Conservation (phyloP, 2,888 invertebrate species). For the Polydrusus pterygomalis region DNA sequence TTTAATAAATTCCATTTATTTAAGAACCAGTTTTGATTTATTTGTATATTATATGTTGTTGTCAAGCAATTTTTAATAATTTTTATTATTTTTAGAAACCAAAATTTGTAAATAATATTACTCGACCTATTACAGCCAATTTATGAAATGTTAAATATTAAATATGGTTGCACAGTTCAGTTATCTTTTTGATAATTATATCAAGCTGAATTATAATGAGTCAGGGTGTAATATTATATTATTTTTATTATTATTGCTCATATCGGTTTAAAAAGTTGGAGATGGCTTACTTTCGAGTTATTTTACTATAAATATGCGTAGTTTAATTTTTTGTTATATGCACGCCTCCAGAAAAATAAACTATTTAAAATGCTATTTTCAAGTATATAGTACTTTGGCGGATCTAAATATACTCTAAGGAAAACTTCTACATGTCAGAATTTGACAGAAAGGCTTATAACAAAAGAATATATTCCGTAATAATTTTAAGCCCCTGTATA, state of each 20-base stretch:
- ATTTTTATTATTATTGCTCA: neutral
- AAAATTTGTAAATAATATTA: slow-evolving; percentile 10
- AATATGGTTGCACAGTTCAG: neutral
- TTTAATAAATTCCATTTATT: neutral
- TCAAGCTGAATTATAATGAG: slow-evolving; percentile 13
- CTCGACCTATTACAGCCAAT: neutral
- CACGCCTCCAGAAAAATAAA: too few species aligned
- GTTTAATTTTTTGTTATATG: too few species aligned
- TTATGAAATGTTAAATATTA: neutral
- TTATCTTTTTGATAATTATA: neutral
- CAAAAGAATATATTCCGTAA: too few species aligned
- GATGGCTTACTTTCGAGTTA: too few species aligned
- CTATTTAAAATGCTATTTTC: too few species aligned
- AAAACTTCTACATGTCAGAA: too few species aligned
- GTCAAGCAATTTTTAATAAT: slow-evolving; percentile 14
- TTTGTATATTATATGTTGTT: neutral
- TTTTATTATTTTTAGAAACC: neutral
- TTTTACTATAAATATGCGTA: neutral
- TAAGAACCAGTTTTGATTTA: neutral
- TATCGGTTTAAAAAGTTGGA: neutral
- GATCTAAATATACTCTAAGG: too few species aligned
- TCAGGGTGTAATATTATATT: neutral
- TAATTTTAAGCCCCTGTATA: too few species aligned
- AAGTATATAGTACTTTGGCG: too few species aligned
- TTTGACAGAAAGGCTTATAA: too few species aligned